Conservation (phyloP, 2,113 vertebrate genomes). For the Ondatra zibethicus region DNA sequence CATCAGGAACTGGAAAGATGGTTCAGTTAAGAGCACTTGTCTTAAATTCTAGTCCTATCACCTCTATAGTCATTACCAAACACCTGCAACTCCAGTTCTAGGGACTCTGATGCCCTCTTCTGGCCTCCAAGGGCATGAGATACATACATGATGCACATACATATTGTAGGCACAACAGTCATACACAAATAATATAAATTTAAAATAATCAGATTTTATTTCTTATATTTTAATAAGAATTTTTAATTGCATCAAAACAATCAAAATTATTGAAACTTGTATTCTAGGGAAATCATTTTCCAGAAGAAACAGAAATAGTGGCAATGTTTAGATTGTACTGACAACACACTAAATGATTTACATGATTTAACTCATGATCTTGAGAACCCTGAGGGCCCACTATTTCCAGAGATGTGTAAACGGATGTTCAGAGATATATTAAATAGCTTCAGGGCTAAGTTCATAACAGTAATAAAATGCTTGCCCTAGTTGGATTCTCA, state of each 20-base stretch:
- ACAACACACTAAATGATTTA: not conserved
- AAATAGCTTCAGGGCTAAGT: not conserved
- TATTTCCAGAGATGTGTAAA: constrained; percentile 5
- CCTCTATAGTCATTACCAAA: not conserved
- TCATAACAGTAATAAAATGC: not conserved
- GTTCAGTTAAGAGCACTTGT: not conserved
- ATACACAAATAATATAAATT: not conserved
- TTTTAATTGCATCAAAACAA: not conserved
- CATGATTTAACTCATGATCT: not conserved
- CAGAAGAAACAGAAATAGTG: constrained; percentile 25
- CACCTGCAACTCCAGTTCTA: not conserved
- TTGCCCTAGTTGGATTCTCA: not conserved
- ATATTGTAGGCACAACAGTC: not conserved
- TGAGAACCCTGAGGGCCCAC: constrained; percentile 25
- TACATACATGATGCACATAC: not conserved
- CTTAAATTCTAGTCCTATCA: not conserved
- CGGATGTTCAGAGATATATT: not conserved
- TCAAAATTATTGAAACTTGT: constrained; percentile 28
- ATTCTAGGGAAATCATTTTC: constrained; percentile 53
- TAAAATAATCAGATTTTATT: not conserved
- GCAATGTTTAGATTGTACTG: not conserved
- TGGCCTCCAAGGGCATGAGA: not conserved
- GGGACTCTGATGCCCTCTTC: not conserved
- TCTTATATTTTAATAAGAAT: constrained; percentile 35
- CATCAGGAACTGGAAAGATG: not conserved